Conservation (phyloP, 2,113 vertebrate genomes). For the Cynoglossus semilaevis region DNA sequence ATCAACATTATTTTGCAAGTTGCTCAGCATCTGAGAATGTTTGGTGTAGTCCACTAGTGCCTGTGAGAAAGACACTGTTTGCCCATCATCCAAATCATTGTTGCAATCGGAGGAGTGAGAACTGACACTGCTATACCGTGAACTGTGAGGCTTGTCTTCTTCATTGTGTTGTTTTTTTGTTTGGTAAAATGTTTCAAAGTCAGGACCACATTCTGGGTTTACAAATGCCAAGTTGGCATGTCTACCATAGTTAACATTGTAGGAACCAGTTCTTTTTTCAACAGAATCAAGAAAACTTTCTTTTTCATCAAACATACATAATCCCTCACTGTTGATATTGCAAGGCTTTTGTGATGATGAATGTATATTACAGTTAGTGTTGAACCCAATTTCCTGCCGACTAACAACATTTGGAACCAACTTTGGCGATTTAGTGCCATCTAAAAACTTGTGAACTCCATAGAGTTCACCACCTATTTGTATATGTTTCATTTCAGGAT, state of each 20-base stretch:
- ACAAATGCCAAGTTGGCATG: slow-evolving; percentile 59
- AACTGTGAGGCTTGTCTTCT: slow-evolving; percentile 55
- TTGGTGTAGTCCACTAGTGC: slow-evolving; percentile 91
- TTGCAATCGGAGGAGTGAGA: slow-evolving; percentile 35
- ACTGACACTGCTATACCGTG: slow-evolving; percentile 50
- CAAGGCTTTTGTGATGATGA: slow-evolving; percentile 52
- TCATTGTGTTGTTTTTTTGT: slow-evolving; percentile 65
- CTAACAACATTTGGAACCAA: slow-evolving; percentile 48
- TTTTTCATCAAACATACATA: slow-evolving; percentile 43
- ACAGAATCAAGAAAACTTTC: slow-evolving; percentile 32
- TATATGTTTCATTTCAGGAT: slow-evolving; percentile 75
- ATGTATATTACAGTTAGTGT: slow-evolving; percentile 49
- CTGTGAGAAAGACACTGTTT: slow-evolving; percentile 89
- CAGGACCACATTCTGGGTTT: slow-evolving; percentile 47
- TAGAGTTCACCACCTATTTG: slow-evolving; percentile 81
- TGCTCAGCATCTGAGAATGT: slow-evolving; percentile 82
- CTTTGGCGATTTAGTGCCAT: slow-evolving; percentile 66
- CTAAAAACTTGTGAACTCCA: slow-evolving; percentile 82
- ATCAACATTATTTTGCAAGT: slow-evolving; percentile 79
- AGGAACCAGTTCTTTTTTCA: slow-evolving; percentile 41
- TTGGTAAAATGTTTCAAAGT: slow-evolving; percentile 59
- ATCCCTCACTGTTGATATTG: slow-evolving; percentile 53
- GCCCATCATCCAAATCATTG: slow-evolving; percentile 75
- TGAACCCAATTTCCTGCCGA: slow-evolving; percentile 53
- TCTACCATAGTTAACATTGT: slow-evolving; percentile 49